Percentiles rank a stretch among this genome's conserved stretches.
Evolutionary conservation across 37 sponge, comb jelly and placozoan genomes (phyloP).

Genomic region (Halichondria panicea): DNA sequence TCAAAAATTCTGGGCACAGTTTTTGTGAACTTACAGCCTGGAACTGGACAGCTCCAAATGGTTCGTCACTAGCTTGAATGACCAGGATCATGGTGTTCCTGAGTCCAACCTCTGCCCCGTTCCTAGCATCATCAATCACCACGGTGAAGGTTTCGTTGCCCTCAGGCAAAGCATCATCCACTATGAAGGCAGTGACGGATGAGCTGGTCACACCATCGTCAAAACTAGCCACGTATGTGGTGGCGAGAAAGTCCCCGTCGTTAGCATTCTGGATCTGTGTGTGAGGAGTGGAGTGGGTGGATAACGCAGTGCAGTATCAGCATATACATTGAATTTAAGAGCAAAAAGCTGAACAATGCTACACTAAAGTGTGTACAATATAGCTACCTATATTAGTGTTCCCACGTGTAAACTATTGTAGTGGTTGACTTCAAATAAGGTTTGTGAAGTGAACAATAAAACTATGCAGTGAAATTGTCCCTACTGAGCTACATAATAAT

Average conservation of each 20-base stretch:
- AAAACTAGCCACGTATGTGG: conserved; percentile 26
- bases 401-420: too few relatives aligned
- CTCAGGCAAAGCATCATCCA: conserved; percentile 68
- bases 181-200: conserved; percentile 24
- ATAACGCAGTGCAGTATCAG: too few relatives aligned
- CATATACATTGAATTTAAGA: too few relatives aligned
- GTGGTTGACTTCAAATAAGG: too few relatives aligned
- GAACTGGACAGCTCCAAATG: conserved; percentile 72
- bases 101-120: conserved; percentile 62
- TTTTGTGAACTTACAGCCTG: conserved; percentile 11
- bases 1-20: too few relatives aligned
- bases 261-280: conserved; percentile 4
- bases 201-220: conserved; percentile 38
- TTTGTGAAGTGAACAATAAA: too few relatives aligned
- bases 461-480: too few relatives aligned
- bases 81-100: conserved; percentile 23
- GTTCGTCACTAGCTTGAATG: conserved; percentile 71
- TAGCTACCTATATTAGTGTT: too few relatives aligned
- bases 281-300: too few relatives aligned
- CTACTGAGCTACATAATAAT: too few relatives aligned
- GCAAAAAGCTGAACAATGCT: too few relatives aligned
- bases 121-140: conserved; percentile 31
- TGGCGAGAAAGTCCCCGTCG: conserved; percentile 6
- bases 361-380: too few relatives aligned
- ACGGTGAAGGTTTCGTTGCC: conserved; percentile 73